Conservation (phyloP, 2,113 vertebrate species). For the Phyllostomus hastatus region DNA sequence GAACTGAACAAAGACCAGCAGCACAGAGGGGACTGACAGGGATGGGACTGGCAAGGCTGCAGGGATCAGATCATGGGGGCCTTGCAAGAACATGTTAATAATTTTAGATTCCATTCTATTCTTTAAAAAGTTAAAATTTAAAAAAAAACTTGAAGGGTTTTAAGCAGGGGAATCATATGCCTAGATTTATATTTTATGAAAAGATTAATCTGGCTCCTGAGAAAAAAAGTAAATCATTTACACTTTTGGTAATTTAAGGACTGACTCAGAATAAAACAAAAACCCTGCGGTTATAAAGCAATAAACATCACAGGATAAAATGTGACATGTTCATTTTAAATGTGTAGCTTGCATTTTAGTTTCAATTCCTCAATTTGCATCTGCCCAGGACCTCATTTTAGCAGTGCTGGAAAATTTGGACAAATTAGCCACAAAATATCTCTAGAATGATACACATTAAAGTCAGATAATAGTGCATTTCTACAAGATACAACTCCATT, state of each 20-base stretch:
- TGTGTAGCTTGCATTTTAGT: neutral
- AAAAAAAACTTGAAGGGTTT: neutral
- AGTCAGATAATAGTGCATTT: neutral
- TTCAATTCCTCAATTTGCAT: neutral
- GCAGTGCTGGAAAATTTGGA: neutral
- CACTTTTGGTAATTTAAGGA: neutral
- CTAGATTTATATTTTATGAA: neutral
- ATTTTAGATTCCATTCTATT: neutral
- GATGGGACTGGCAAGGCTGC: neutral
- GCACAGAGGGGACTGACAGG: neutral
- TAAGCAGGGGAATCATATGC: neutral
- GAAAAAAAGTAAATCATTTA: slow-evolving; percentile 9
- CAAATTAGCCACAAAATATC: neutral
- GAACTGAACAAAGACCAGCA: neutral
- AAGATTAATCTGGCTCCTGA: neutral
- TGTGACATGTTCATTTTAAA: neutral
- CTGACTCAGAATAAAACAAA: neutral
- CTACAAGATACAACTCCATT: neutral
- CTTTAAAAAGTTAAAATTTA: neutral
- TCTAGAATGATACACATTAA: neutral
- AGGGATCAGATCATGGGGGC: neutral
- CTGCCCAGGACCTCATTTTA: neutral
- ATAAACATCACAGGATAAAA: neutral
- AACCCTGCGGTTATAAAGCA: neutral
- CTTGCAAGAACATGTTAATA: neutral